Conservation (phyloP, 2,113 vertebrate species). For the Ophthalmotilapia sp. region DNA sequence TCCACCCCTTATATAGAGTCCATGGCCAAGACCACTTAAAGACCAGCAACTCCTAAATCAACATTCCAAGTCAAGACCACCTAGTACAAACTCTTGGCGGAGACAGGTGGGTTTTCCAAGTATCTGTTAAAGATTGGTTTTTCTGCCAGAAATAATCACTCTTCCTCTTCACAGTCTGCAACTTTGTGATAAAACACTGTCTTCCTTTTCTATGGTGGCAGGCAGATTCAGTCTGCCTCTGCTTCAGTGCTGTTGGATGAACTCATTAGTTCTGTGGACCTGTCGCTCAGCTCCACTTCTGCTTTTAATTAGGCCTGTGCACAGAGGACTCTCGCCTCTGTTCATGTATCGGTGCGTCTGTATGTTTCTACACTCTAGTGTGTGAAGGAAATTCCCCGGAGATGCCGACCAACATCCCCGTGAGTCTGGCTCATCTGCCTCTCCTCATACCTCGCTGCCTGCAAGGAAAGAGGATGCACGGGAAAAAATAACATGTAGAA, state of each 20-base stretch:
- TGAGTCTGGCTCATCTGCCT: not conserved
- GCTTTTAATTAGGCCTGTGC: conserved; percentile 48
- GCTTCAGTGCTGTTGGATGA: conserved; percentile 2
- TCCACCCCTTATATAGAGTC: not conserved
- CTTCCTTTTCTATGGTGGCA: not conserved
- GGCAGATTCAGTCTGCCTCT: not conserved
- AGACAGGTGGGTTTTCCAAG: not conserved
- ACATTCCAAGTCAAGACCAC: not conserved
- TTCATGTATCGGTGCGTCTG: not conserved
- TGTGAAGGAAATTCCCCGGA: not conserved
- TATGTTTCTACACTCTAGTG: not conserved
- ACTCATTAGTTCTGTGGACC: conserved; percentile 25
- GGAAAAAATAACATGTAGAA: not conserved
- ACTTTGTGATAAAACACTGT: not conserved
- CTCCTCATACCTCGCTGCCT: not conserved
- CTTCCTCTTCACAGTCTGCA: not conserved
- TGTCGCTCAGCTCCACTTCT: conserved; percentile 41
- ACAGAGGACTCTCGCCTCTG: conserved; percentile 27
- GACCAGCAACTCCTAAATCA: not conserved
- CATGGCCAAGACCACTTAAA: not conserved
- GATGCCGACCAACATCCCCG: not conserved
- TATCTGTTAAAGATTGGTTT: not conserved
- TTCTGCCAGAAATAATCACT: not conserved
- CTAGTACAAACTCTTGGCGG: not conserved
- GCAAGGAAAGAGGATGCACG: not conserved